A percentile compares a stretch with the other conserved stretches of the same genome.
These are phyloP conservation scores for Rhineura floridana DNA, from an alignment of 2,113 vertebrate genomes.

Conservation along the genomic window DNA sequence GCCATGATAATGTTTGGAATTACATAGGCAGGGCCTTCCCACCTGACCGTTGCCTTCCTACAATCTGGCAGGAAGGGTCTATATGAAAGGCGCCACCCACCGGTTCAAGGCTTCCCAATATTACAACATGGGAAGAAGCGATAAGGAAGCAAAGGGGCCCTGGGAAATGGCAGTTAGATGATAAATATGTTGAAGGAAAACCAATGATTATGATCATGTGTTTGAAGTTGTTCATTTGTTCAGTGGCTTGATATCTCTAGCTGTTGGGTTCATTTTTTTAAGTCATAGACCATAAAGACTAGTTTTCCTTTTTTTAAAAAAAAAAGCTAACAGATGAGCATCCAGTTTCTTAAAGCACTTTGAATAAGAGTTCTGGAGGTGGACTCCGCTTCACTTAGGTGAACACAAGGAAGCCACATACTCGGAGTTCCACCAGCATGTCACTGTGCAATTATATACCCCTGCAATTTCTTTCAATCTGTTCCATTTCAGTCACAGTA, in stretches of 20 bases:
- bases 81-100: not conserved
- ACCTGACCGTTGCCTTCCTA: not conserved
- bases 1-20: not conserved
- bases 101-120: not conserved
- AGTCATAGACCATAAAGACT: not conserved
- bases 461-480: not conserved
- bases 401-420: not conserved
- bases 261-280: not conserved
- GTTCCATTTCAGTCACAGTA: not conserved
- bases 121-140: not conserved
- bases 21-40: not conserved
- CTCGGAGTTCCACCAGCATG: not conserved
- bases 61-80: too few species aligned
- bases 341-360: not conserved
- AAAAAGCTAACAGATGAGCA: not conserved
- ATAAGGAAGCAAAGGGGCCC: not conserved
- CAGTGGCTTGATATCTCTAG: not conserved
- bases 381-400: not conserved
- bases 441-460: not conserved
- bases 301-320: not conserved
- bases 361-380: not conserved
- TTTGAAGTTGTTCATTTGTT: not conserved
- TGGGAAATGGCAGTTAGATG: not conserved
- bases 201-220: not conserved
- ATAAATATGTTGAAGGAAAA: too few species aligned